Conservation (phyloP, 2,113 vertebrate genomes). For the Zootoca vivipara region DNA sequence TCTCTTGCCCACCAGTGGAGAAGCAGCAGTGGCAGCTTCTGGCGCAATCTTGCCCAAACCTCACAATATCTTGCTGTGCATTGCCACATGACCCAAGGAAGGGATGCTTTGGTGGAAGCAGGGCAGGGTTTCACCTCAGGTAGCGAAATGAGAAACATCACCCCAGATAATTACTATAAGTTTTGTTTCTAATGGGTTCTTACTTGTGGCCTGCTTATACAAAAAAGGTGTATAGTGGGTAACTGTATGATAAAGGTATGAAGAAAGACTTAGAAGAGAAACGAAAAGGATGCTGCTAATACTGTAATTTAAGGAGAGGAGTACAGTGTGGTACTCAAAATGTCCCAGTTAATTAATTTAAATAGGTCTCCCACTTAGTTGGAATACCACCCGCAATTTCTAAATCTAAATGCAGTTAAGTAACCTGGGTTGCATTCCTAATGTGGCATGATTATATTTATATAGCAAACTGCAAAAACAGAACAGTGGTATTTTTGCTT, state of each 20-base stretch:
- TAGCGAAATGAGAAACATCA: no score
- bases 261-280: not conserved
- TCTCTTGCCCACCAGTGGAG: no score
- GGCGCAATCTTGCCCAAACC: no score
- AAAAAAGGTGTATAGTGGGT: not conserved
- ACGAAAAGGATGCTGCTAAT: not conserved
- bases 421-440: not conserved
- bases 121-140: no score
- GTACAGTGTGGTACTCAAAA: no score
- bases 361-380: no score
- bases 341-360: no score
- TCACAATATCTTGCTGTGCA: no score
- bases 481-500: not conserved
- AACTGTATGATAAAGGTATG: not conserved
- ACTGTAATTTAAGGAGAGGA: not conserved
- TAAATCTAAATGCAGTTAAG: not conserved
- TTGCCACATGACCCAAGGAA: no score
- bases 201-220: not conserved
- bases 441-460: not conserved
- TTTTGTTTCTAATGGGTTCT: not conserved
- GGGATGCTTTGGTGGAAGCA: no score
- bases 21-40: no score
- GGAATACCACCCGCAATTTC: not conserved
- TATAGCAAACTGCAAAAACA: not conserved
- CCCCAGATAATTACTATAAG: no score